Percentiles rank a stretch among this genome's conserved stretches.
Evolutionary conservation across 2,797 vertebrate genomes (phyloP).

Genomic region (Epinephelus awoara): DNA sequence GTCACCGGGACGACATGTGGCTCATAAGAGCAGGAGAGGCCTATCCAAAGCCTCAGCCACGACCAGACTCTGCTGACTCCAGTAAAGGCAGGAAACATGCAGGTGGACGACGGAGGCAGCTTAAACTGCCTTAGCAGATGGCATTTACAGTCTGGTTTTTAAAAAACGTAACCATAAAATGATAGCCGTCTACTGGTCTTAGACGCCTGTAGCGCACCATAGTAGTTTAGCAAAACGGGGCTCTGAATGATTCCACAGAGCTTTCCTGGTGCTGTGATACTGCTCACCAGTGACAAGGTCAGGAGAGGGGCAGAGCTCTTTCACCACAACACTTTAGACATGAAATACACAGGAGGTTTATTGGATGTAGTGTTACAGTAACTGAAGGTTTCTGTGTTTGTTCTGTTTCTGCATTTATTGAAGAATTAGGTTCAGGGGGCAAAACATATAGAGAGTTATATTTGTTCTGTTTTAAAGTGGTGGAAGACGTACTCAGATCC

Average conservation of each 20-base stretch:
- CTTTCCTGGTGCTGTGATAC: slow-evolving; percentile 50
- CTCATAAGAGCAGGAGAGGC: not conserved
- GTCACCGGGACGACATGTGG: not conserved
- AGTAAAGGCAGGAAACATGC: slow-evolving; percentile 22
- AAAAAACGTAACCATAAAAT: slow-evolving; percentile 29
- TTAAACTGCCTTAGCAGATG: slow-evolving; percentile 51
- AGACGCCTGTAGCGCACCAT: slow-evolving; percentile 21
- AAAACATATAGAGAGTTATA: not conserved
- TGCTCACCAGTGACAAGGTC: slow-evolving; percentile 38
- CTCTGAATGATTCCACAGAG: slow-evolving; percentile 61
- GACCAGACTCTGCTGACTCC: slow-evolving; percentile 9
- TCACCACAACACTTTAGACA: slow-evolving; percentile 9
- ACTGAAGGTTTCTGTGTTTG: not conserved
- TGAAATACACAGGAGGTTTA: slow-evolving; percentile 35
- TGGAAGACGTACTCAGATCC: not conserved
- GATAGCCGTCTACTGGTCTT: slow-evolving; percentile 7
- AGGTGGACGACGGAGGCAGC: slow-evolving; percentile 41
- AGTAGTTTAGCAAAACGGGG: slow-evolving; percentile 2
- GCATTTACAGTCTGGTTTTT: slow-evolving; percentile 12
- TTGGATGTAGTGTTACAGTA: slow-evolving; percentile 27
- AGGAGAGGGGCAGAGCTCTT: slow-evolving; percentile 9
- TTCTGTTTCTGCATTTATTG: slow-evolving; percentile 20
- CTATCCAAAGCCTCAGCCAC: slow-evolving; percentile 5
- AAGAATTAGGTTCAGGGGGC: not conserved
- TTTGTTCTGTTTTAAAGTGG: not conserved